Percentiles rank a stretch among this genome's conserved stretches.
Evolutionary conservation across 2,888 invertebrate species (phyloP).

Genomic region (Mythimna lalbum): DNA sequence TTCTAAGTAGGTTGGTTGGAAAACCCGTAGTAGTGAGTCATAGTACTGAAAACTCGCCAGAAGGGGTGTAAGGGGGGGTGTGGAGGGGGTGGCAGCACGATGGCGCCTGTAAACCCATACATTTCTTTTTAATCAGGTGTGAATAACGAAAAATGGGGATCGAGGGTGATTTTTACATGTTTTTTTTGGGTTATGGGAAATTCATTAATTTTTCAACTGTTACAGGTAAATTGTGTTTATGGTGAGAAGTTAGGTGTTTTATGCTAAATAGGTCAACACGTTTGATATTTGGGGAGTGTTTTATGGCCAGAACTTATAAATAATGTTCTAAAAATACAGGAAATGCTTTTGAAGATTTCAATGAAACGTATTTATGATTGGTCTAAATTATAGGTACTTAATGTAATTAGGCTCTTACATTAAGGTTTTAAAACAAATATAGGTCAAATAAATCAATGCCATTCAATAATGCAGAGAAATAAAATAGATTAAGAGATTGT

Average conservation of each 20-base stretch:
- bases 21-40: slow-evolving; percentile 64
- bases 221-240: slow-evolving; percentile 21
- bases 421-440: neutral
- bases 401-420: neutral
- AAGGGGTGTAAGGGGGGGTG: slow-evolving; percentile 7
- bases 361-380: neutral
- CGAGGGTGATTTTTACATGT: slow-evolving; percentile 47
- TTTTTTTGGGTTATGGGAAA: slow-evolving; percentile 40
- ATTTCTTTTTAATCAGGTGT: slow-evolving; percentile 68
- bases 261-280: slow-evolving; percentile 11
- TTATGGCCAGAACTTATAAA: neutral
- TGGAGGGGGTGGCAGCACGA: slow-evolving; percentile 25
- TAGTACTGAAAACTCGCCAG: slow-evolving; percentile 55
- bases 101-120: slow-evolving; percentile 56
- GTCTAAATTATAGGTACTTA: neutral
- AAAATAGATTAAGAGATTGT: neutral
- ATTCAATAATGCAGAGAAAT: neutral
- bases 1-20: slow-evolving; percentile 42
- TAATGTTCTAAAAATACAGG: neutral
- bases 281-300: slow-evolving; percentile 11
- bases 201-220: slow-evolving; percentile 37
- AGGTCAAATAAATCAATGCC: slow-evolving; percentile 8
- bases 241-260: slow-evolving; percentile 4
- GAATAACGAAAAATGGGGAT: slow-evolving; percentile 58
- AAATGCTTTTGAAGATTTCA: neutral